Evolutionary conservation across 2,797 vertebrate genomes (phyloP).

Genomic region (Notamacropus eugenii): DNA sequence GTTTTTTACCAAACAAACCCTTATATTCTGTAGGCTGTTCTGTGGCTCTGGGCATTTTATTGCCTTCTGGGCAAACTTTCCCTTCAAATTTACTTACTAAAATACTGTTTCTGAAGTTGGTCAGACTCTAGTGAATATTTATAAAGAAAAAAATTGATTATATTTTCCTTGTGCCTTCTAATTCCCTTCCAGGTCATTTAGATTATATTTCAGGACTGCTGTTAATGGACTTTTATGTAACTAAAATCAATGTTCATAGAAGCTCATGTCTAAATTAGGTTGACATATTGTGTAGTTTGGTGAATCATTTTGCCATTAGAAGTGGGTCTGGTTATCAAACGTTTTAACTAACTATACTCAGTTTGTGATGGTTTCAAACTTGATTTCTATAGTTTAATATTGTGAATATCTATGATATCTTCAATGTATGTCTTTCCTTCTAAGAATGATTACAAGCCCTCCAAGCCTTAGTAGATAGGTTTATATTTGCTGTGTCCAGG

Average conservation of each 20-base stretch:
- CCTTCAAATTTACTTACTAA: constrained; percentile 2
- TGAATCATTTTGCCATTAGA: not conserved
- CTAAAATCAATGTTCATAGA: not conserved
- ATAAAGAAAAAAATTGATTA: not conserved
- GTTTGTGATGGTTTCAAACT: not conserved
- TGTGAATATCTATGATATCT: not conserved
- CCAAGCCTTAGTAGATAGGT: not conserved
- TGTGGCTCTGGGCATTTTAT: not conserved
- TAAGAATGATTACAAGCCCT: not conserved
- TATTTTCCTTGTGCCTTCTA: not conserved
- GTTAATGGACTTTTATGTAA: not conserved
- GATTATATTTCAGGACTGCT: not conserved
- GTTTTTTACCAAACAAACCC: not conserved
- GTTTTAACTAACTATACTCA: not conserved
- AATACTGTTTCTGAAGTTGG: constrained; percentile 3
- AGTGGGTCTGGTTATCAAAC: not conserved
- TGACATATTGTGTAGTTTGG: not conserved
- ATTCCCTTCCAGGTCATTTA: not conserved
- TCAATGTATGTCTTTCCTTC: not conserved
- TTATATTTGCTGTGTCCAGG: not conserved
- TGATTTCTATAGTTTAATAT: not conserved
- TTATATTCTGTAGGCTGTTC: not conserved
- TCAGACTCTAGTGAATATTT: not conserved
- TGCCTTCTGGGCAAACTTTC: not conserved
- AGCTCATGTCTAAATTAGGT: not conserved